Percentiles rank a stretch among this genome's conserved stretches.
phyloP scores from a whole-genome alignment of 2,888 invertebrate species.

The Myopa testacea region DNA sequence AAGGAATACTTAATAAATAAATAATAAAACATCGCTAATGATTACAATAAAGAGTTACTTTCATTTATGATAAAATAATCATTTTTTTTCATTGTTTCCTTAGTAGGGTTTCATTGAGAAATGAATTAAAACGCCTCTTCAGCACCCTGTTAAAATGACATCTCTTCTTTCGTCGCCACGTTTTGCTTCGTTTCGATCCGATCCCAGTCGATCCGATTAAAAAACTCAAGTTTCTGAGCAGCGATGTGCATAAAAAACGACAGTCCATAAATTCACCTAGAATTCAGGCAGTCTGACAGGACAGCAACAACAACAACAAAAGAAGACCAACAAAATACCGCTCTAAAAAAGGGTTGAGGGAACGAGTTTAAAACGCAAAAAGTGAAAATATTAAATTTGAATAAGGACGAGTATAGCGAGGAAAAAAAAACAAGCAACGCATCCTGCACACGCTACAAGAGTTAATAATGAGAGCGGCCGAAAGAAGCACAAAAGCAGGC shows the following conservation, averaged over 20 bases:
- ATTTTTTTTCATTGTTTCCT: too few relatives aligned
- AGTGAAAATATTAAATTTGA: conserved; percentile 47
- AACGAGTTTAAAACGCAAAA: conserved; percentile 47
- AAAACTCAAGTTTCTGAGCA: conserved; percentile 52
- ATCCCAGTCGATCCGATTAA: conserved; percentile 53
- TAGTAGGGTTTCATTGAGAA: too few relatives aligned
- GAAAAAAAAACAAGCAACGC: conserved; percentile 30
- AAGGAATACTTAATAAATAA: too few relatives aligned
- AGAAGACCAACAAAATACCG: background rate
- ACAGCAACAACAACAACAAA: background rate
- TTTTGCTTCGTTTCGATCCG: too few relatives aligned
- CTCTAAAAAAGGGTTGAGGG: conserved; percentile 58
- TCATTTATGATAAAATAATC: too few relatives aligned
- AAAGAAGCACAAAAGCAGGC: conserved; percentile 43
- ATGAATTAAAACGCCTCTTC: background rate
- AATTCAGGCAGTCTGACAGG: conserved; percentile 42
- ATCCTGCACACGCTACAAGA: conserved; percentile 58
- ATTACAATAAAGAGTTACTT: too few relatives aligned
- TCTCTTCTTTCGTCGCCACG: background rate
- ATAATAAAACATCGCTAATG: too few relatives aligned
- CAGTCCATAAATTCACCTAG: conserved; percentile 55
- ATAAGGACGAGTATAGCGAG: conserved; percentile 28
- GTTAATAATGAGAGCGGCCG: conserved; percentile 54
- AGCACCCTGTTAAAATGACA: conserved; percentile 51
- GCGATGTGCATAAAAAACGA: conserved; percentile 46